Conservation (phyloP, 30 jellyfish, hydroid and myxozoan species). For the Aurelia aurita complex sp. Pacific region DNA sequence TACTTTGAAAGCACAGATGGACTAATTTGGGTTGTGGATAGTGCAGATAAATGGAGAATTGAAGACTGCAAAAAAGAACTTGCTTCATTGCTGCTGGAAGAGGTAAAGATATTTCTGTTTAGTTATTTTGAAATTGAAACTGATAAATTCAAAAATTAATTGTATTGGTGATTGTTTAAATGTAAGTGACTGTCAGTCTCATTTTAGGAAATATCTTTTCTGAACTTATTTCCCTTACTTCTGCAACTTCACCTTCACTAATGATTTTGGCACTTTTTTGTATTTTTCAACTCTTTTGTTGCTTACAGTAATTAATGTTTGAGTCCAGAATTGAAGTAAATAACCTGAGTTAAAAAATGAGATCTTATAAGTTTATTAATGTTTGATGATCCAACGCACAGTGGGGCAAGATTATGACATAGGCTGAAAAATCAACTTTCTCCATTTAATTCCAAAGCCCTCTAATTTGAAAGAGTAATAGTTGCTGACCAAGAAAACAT, state of each 20-base stretch:
- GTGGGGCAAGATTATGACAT: no score
- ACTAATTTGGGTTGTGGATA: constrained; percentile 92
- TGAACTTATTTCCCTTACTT: no score
- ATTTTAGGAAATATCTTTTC: no score
- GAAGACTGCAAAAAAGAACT: constrained; percentile 92
- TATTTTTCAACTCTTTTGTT: background rate
- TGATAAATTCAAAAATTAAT: no score
- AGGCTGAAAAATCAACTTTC: no score
- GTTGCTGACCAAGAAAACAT: no score
- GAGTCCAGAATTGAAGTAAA: no score
- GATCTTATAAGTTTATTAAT: background rate
- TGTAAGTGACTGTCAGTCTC: no score
- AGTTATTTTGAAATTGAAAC: background rate
- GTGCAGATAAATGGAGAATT: constrained; percentile 95
- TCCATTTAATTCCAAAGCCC: no score
- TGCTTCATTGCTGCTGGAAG: constrained; percentile 73
- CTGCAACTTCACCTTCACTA: no score
- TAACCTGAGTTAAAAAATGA: background rate
- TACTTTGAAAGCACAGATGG: constrained; percentile 98
- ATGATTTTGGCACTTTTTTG: background rate
- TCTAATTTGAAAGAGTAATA: no score
- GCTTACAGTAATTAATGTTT: background rate
- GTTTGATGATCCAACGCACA: background rate
- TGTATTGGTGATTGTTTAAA: no score
- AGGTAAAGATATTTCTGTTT: constrained; percentile 41